phyloP scores from a whole-genome alignment of 2,797 vertebrate genomes.

The Hippopotamyrus pictus region DNA sequence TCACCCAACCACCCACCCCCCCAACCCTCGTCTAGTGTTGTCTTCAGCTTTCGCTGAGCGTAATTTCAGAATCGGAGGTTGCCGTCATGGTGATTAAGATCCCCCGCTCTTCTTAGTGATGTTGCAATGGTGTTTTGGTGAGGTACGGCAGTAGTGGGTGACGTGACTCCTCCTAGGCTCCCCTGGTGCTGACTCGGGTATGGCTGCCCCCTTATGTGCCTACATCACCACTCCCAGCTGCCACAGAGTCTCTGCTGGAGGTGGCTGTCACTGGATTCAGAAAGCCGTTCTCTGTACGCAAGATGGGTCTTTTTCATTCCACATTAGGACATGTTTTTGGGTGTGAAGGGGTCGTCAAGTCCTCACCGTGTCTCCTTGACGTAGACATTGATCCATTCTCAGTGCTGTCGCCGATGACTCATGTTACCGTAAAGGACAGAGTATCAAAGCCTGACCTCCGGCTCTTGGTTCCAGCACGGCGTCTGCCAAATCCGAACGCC shows the following conservation, averaged over 20 bases:
- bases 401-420: constrained; percentile 14
- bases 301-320: background rate
- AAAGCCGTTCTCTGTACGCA: background rate
- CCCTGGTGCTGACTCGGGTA: background rate
- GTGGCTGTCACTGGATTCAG: background rate
- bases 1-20: background rate
- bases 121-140: background rate
- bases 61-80: background rate
- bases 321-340: background rate
- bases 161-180: background rate
- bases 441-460: constrained; percentile 6
- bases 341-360: background rate
- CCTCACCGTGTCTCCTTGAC: constrained; percentile 24
- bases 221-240: background rate
- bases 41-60: background rate
- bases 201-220: background rate
- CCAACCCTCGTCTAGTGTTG: background rate
- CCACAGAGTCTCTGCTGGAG: background rate
- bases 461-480: background rate
- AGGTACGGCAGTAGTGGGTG: background rate
- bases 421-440: background rate
- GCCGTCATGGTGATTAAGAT: background rate
- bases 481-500: background rate
- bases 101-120: background rate
- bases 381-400: background rate